Percentiles rank a stretch among this genome's conserved stretches.
Evolutionary conservation across 2,888 invertebrate species (phyloP).

Genomic region (Polietes domitor): DNA sequence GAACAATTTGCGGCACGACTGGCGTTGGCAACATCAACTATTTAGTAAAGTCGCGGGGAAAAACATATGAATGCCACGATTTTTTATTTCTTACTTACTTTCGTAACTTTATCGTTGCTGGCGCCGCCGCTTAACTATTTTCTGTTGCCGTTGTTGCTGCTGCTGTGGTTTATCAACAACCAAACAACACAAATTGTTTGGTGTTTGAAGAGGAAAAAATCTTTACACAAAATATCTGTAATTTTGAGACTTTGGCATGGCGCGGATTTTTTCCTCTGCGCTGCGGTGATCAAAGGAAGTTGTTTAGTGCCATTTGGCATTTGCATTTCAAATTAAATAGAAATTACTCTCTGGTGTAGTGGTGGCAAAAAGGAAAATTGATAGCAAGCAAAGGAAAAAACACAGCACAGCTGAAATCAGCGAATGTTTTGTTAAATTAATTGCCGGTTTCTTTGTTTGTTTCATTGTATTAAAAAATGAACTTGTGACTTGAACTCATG

Average conservation of each 20-base stretch:
- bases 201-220: conserved; percentile 26
- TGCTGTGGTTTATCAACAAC: conserved; percentile 23
- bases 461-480: conserved; percentile 51
- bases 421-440: conserved; percentile 43
- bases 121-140: conserved; percentile 61
- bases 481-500: conserved; percentile 60
- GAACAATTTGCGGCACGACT: background rate
- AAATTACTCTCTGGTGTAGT: conserved; percentile 39
- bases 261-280: background rate
- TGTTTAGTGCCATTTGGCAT: conserved; percentile 49
- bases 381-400: background rate
- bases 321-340: conserved; percentile 56
- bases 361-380: background rate
- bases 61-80: conserved; percentile 15
- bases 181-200: conserved; percentile 11
- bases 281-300: conserved; percentile 49
- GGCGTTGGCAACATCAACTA: no score
- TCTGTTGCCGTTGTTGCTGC: no score
- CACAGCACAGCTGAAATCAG: conserved; percentile 13
- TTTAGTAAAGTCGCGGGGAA: background rate
- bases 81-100: conserved; percentile 27
- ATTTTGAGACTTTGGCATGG: background rate
- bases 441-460: conserved; percentile 44
- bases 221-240: conserved; percentile 25
- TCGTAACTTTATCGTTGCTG: conserved; percentile 54